A percentile compares a stretch with the other conserved stretches of the same genome.
phyloP scores from a whole-genome alignment of 2,797 vertebrate genomes.

The Coreius guichenoti region DNA sequence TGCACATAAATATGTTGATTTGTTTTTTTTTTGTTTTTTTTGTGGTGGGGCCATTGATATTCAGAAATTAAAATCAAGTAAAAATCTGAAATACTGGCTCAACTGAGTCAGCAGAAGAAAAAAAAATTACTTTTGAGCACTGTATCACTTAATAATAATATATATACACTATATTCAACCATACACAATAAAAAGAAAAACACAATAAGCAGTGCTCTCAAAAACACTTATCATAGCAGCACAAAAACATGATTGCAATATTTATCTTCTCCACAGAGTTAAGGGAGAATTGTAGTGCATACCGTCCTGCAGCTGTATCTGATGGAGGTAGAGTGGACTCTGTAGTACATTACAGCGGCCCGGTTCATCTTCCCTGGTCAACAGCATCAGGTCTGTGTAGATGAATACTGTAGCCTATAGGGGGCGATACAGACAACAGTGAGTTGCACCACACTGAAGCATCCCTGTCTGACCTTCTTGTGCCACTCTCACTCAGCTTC shows the following conservation, averaged over 20 bases:
- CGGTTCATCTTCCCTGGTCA: constrained; percentile 89
- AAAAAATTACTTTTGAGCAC: background rate
- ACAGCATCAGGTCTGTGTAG: constrained; percentile 89
- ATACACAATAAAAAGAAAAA: background rate
- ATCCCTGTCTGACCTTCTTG: constrained; percentile 2
- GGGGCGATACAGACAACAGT: constrained; percentile 46
- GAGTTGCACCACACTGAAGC: constrained; percentile 2
- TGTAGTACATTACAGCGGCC: constrained; percentile 88
- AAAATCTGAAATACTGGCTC: background rate
- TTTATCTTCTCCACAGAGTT: background rate
- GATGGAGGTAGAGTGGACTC: constrained; percentile 88
- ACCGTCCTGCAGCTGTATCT: constrained; percentile 88
- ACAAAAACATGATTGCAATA: background rate
- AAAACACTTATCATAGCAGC: background rate
- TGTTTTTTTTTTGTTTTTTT: too few species aligned
- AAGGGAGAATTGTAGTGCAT: constrained; percentile 44
- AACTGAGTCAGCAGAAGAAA: background rate
- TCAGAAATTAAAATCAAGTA: background rate
- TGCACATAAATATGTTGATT: background rate
- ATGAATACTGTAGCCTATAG: constrained; percentile 88
- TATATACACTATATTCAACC: background rate
- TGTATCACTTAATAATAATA: background rate
- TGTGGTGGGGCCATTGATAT: background rate
- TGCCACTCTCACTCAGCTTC: constrained; percentile 34
- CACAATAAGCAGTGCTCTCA: background rate